Base-by-base conservation (phyloP, 2,797 vertebrate genomes). In the Gymnopithys bicolor region DNA sequence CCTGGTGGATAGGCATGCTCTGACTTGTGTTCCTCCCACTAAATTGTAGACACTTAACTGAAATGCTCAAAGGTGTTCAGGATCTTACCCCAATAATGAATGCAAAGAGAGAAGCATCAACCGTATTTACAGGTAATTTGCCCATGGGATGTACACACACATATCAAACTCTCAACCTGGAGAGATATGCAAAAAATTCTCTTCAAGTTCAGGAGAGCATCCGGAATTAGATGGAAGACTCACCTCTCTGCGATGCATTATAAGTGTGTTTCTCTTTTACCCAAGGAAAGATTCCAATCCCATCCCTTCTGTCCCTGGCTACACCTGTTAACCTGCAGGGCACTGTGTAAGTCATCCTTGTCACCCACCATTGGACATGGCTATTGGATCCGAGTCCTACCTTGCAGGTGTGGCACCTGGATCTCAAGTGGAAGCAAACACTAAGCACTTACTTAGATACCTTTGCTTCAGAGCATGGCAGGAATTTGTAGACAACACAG, bases 351-450 rank as follows among this genome's bases (percentile, higher is more conserved):
- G 27, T 3, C 0, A 7, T 52, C 52, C 11, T 27, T 84, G 39
- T 62, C 56, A 23, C 7, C 11, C 3, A 12, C 21, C 4, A 2
- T 2, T 56, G n/a, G 46, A 46, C 0, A 0, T 68, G 33, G 6
- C 19, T 86, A 76, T 45, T 11, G 53, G 35, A 15, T 52, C 12
- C 0, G 4, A 89, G 28, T 43, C 37, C 33, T 71, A 17, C 7
- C 32, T 71, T 68, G 39, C 23, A 53, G 25, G 5, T 46, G 28
- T 45, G 24, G 46, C 23, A 69, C 9, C 24, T 78, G n/a, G 19
- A 68, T 48, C 12, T 59, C 13, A 35, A 46, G 46, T 25, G 8
- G 37, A 64, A 14, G 70, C 18, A 69, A 16, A 13, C 13, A 45
- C 22, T 41, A 28, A 68, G 21, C 21, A 18, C 14, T 28, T 32